Conservation (phyloP, 2,797 vertebrate species). For the Gymnocypris eckloni region DNA sequence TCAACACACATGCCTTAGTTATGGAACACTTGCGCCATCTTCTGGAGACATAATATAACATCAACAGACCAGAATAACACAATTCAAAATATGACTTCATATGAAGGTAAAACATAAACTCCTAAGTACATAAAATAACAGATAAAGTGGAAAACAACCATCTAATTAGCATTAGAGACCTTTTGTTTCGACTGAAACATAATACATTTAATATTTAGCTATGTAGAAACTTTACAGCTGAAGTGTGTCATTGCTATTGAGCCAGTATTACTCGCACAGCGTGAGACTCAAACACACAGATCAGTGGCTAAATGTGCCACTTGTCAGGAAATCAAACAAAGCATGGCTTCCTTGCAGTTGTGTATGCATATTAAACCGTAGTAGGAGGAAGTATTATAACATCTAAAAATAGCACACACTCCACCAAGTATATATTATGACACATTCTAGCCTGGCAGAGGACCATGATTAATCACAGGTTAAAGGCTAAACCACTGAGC, state of each 20-base stretch:
- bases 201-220: neutral
- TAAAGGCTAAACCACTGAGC: neutral
- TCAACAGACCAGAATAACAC: neutral
- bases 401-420: neutral
- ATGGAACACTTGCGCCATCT: constrained; percentile 72
- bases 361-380: neutral
- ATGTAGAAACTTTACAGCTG: neutral
- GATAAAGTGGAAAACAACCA: neutral
- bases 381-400: neutral
- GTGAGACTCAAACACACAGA: neutral
- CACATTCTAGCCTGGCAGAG: neutral
- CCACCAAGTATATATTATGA: neutral
- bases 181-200: neutral
- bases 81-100: neutral
- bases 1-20: neutral
- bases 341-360: neutral
- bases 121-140: neutral
- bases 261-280: neutral
- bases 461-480: neutral
- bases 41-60: constrained; percentile 63
- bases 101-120: neutral
- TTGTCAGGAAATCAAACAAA: neutral
- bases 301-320: neutral
- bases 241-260: neutral
- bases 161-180: neutral